Evolutionary conservation across 2,113 vertebrate genomes (phyloP), one percentile per base, ranked within the genome.

Genomic region (Chloropsis hardwickii): DNA sequence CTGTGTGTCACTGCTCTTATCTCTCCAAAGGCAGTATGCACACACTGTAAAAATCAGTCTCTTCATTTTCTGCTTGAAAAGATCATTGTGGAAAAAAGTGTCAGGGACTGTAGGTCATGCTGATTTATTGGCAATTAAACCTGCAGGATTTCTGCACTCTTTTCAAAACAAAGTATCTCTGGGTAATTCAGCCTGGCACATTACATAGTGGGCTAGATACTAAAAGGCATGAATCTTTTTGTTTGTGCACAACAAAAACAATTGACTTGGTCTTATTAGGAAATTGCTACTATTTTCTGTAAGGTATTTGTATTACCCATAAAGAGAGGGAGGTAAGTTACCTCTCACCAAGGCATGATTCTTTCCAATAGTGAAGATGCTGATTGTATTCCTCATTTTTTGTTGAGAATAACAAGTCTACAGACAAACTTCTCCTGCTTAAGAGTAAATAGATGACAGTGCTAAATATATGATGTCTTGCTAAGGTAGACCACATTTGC

Each of bases 71-170:
- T 98, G 98, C 98, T 98, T 99, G 98, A 99, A 99, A 99, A 98
- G 98, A 98, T 98, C 98, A 98, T 96, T 98, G 98, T 98, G 94
- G 96, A 96, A 94, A 94, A 95, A 96, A 95, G 70, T 98, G 97
- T 97, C 97, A 98, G 98, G 97, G 96, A 98, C 97, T 97, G 98
- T 98, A 98, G 98, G 98, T 98, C 98, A 98, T 98, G 97, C 98
- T 99, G 99, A 99, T 99, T 99, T 99, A 99, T 99, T 98, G 98
- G 98, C 98, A 99, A 99, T 99, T 99, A 99, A 99, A 99, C 96
- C 98, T 98, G 98, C 98, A 98, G 98, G 98, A 98, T 98, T 98
- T 98, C 98, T 98, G 97, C 97, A 96, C 97, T 97, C 98, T 76
- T 96, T 98, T 98, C 97, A 97, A 98, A 98, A 98, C 97, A 97